Percentiles rank a stretch among this genome's conserved stretches.
phyloP scores from a whole-genome alignment of 2,797 vertebrate genomes.

The Odontamblyopus lacepedii region DNA sequence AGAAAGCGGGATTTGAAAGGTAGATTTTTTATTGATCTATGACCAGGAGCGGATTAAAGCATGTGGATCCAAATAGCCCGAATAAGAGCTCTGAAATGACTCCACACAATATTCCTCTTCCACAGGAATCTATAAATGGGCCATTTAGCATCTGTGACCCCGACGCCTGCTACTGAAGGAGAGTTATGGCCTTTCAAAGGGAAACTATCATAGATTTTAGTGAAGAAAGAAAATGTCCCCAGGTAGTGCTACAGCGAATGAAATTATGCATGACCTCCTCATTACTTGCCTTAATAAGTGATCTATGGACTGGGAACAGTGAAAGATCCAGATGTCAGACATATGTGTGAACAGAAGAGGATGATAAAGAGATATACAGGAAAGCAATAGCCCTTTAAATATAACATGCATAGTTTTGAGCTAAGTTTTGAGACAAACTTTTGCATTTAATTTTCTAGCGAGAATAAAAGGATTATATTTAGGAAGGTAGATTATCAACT shows the following conservation, averaged over 20 bases:
- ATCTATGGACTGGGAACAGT: slow-evolving; percentile 73
- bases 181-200: slow-evolving; percentile 79
- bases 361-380: slow-evolving; percentile 32
- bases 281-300: slow-evolving; percentile 78
- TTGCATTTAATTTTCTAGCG: neutral
- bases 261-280: slow-evolving; percentile 80
- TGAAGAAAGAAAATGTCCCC: slow-evolving; percentile 82
- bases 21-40: slow-evolving; percentile 62
- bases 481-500: neutral
- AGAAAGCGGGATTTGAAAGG: slow-evolving; percentile 56
- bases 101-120: slow-evolving; percentile 72
- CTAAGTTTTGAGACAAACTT: neutral
- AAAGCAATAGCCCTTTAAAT: slow-evolving; percentile 2
- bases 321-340: slow-evolving; percentile 67
- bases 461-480: neutral
- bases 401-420: neutral
- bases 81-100: slow-evolving; percentile 65
- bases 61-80: slow-evolving; percentile 70
- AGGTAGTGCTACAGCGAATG: slow-evolving; percentile 76
- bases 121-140: slow-evolving; percentile 77
- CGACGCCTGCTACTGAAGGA: slow-evolving; percentile 70
- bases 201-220: slow-evolving; percentile 81
- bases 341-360: slow-evolving; percentile 51
- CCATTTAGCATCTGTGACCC: slow-evolving; percentile 82
- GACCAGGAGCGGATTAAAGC: slow-evolving; percentile 71